These are phyloP conservation scores for Branchellion lobata DNA, from an alignment of 2,888 invertebrate genomes.

Conservation along the genomic window DNA sequence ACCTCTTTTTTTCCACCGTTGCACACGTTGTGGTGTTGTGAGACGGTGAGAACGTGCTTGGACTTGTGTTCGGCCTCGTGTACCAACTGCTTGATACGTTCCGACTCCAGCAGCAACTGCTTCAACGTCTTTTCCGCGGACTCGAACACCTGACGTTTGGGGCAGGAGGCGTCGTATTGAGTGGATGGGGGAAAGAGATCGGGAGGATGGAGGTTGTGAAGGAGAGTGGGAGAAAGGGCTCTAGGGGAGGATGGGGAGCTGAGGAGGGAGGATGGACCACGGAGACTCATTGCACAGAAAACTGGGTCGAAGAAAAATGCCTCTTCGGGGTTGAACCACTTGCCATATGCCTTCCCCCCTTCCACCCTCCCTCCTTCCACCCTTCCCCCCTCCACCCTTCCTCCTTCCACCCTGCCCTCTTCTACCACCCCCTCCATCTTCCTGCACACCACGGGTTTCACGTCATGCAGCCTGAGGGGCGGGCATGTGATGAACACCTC, in stretches of 20 bases:
- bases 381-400: slow-evolving; percentile 46
- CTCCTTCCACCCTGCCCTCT: too few relatives aligned
- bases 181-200: slow-evolving; percentile 6
- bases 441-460: slow-evolving; percentile 49
- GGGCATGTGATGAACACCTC: slow-evolving; percentile 49
- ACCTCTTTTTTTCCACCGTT: too few relatives aligned
- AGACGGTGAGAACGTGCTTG: slow-evolving; percentile 26
- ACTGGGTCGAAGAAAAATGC: slow-evolving; percentile 53
- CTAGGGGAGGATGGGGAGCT: slow-evolving; percentile 46
- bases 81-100: slow-evolving; percentile 46
- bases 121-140: slow-evolving; percentile 44
- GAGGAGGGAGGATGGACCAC: slow-evolving; percentile 22
- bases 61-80: slow-evolving; percentile 45
- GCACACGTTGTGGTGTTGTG: slow-evolving; percentile 13
- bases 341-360: slow-evolving; percentile 13
- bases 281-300: slow-evolving; percentile 43
- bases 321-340: slow-evolving; percentile 51
- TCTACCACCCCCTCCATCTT: slow-evolving; percentile 48
- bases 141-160: slow-evolving; percentile 34
- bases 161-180: slow-evolving; percentile 10
- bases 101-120: slow-evolving; percentile 42
- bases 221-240: slow-evolving; percentile 35
- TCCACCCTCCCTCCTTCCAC: slow-evolving; percentile 45
- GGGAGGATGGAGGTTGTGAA: slow-evolving; percentile 30
- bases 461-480: slow-evolving; percentile 47